A percentile compares a stretch with the other conserved stretches of the same genome.
These are phyloP conservation scores for Clarias gariepinus DNA, from an alignment of 2,113 vertebrate genomes.

Conservation along the genomic window DNA sequence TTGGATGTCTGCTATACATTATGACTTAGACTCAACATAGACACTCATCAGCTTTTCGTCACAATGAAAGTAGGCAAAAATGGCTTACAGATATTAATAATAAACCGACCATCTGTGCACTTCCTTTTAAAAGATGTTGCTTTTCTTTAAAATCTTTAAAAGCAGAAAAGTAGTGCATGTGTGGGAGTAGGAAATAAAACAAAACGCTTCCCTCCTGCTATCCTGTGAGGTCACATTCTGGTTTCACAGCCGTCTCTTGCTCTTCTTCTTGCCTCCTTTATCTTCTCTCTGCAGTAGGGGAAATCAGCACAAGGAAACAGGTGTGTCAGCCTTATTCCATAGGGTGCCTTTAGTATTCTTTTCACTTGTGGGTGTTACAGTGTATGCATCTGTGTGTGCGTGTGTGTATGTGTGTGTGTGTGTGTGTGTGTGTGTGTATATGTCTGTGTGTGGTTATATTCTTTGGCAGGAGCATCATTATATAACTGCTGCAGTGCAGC, in stretches of 20 bases:
- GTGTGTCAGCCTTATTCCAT: slow-evolving; percentile 13
- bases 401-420: slow-evolving; percentile 21
- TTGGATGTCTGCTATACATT: neutral
- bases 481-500: slow-evolving; percentile 66
- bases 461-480: slow-evolving; percentile 54
- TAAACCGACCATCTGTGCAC: slow-evolving; percentile 58
- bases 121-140: slow-evolving; percentile 55
- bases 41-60: neutral
- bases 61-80: neutral
- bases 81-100: slow-evolving; percentile 59
- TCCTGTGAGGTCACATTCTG: slow-evolving; percentile 2
- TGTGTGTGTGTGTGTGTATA: slow-evolving; percentile 31
- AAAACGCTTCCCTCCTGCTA: neutral
- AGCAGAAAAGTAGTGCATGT: slow-evolving; percentile 16
- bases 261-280: neutral
- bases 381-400: slow-evolving; percentile 25
- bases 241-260: neutral
- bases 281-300: slow-evolving; percentile 16
- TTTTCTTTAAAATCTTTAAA: neutral
- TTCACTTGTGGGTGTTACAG: slow-evolving; percentile 26
- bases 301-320: slow-evolving; percentile 15
- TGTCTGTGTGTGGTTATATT: slow-evolving; percentile 35
- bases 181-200: neutral
- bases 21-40: neutral
- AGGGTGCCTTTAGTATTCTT: slow-evolving; percentile 31